These are phyloP conservation scores for Thamnophis elegans DNA, from an alignment of 2,797 vertebrate species.

Conservation along the genomic window DNA sequence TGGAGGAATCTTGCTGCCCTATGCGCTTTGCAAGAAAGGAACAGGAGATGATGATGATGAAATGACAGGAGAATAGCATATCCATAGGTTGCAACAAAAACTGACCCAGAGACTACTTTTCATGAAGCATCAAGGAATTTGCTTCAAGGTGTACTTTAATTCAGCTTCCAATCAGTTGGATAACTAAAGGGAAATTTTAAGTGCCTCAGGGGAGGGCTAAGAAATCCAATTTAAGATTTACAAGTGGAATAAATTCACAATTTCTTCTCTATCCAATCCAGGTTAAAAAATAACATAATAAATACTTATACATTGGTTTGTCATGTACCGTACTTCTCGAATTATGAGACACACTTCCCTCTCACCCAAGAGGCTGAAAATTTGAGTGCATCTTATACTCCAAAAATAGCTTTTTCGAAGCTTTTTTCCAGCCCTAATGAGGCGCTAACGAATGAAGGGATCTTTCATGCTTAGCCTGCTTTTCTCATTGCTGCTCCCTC, in stretches of 20 bases:
- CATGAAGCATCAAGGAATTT: not conserved
- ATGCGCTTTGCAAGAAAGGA: not conserved
- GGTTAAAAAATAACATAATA: not conserved
- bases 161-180: not conserved
- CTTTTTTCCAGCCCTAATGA: too few relatives aligned
- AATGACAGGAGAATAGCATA: not conserved
- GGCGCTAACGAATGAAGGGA: too few relatives aligned
- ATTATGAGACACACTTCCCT: too few relatives aligned
- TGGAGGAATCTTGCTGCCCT: not conserved
- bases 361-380: too few relatives aligned
- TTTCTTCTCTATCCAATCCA: not conserved
- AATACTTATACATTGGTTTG: not conserved
- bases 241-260: not conserved
- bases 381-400: too few relatives aligned
- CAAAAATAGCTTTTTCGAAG: too few relatives aligned
- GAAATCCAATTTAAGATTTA: not conserved
- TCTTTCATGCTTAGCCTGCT: too few relatives aligned
- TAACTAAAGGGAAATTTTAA: not conserved
- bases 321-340: not conserved
- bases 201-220: not conserved
- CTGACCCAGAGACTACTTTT: not conserved
- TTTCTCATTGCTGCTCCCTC: too few relatives aligned
- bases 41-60: not conserved
- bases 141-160: not conserved
- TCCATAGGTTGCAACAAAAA: not conserved